These are phyloP conservation scores for Macrotrachela quadricornifera DNA, from an alignment of 1,140 invertebrate genomes.

Conservation along the genomic window DNA sequence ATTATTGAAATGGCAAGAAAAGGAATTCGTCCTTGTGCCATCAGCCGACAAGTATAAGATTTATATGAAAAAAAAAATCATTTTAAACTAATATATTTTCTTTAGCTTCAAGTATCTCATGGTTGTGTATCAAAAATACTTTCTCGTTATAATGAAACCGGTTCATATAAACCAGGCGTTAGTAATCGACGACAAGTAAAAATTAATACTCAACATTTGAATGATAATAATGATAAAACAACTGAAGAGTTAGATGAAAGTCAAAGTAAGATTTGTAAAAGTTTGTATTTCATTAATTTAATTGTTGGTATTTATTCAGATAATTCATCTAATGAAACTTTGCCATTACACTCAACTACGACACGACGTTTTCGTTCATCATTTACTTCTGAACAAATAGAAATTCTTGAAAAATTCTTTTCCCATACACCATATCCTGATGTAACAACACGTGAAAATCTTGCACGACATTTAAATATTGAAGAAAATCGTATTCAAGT, in stretches of 20 bases:
- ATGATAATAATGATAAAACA: too few species aligned
- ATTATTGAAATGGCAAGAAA: slow-evolving; percentile 76
- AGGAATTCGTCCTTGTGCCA: slow-evolving; percentile 77
- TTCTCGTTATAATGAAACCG: slow-evolving; percentile 33
- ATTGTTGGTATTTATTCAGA: too few species aligned
- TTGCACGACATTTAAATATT: slow-evolving; percentile 91
- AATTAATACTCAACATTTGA: slow-evolving; percentile 44
- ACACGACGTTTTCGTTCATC: too few species aligned
- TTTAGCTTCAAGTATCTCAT: slow-evolving; percentile 43
- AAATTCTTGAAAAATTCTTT: slow-evolving; percentile 51
- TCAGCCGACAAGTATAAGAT: slow-evolving; percentile 61
- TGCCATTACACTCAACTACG: too few species aligned
- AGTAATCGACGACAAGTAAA: slow-evolving; percentile 21
- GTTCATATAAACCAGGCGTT: slow-evolving; percentile 3
- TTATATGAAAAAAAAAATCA: neutral
- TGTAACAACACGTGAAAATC: slow-evolving; percentile 83
- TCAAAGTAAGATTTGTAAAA: too few species aligned
- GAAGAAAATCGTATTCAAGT: slow-evolving; percentile 99
- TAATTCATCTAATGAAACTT: too few species aligned
- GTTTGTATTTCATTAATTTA: too few species aligned
- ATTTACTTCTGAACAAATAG: slow-evolving; percentile 18
- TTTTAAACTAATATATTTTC: neutral
- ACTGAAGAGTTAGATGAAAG: too few species aligned
- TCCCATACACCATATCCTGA: slow-evolving; percentile 97
- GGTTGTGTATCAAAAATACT: slow-evolving; percentile 88